Evolutionary conservation across 2,797 vertebrate species (phyloP), one percentile per base, ranked within the genome.

Genomic region (Thunnus albacares): DNA sequence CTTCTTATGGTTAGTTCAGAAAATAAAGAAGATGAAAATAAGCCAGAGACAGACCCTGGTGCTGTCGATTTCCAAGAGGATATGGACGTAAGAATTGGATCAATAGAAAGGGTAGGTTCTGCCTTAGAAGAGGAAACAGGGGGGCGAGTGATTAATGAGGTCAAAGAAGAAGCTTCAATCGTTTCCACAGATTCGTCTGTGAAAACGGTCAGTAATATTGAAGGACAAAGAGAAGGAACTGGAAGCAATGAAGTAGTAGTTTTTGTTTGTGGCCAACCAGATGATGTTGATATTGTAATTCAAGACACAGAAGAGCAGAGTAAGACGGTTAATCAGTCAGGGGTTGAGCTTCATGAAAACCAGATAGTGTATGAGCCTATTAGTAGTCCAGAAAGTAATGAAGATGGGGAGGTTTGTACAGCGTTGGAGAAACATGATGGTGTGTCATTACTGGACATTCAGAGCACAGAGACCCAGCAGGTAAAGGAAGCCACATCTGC

Each of bases 291-390:
- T 79, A 3, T 69, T 35, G 43, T 83, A 47, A 63, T 85, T 77
- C 85, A 83, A 45, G 59, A 64, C 28, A 49, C 86, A 38, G 88
- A 90, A 68, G 90, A 91, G 60, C 87, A 82, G 47, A 79, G 82
- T 1, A 67, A 87, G 70, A 67, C 38, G 0, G 71, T 47, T 26
- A 70, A 60, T 83, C 85, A 87, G 51, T 52, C 82, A n/a, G 83
- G 81, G 28, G 56, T 75, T 14, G 67, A 77, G 52, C 47, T 67
- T 58, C 71, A 83, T 26, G 84, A 90, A 70, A 86, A 80, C 66
- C 89, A 92, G 81, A 90, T 94, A 0, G 91, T 94, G 30, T 95
- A 94, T 2, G 93, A 95, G 69, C 92, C 93, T 18, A 94, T 95
- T 47, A 95, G 94, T 20, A 94, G 94, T 51, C 94, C 93, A 64